These are phyloP conservation scores for Mnemiopsis leidyi DNA, from an alignment of 37 sponge, comb jelly and placozoan species.

Conservation along the genomic window DNA sequence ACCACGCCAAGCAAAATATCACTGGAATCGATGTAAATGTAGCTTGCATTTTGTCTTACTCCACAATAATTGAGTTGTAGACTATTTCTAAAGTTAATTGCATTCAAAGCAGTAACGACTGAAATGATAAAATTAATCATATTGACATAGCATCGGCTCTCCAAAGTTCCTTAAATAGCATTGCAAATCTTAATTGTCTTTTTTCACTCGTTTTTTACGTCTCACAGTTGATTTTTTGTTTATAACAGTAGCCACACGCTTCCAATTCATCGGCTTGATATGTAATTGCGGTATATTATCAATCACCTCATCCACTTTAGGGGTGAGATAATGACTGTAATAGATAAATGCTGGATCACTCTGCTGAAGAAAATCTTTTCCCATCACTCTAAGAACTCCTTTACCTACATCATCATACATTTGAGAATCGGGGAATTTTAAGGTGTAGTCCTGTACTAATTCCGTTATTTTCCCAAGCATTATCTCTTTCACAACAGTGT, in stretches of 20 bases:
- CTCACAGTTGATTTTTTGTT: neutral
- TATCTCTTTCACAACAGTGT: conserved; percentile 3
- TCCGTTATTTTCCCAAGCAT: neutral
- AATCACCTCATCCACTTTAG: neutral
- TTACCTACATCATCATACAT: conserved; percentile 7
- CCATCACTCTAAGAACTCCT: neutral
- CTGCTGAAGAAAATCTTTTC: conserved; percentile 11
- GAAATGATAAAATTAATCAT: neutral
- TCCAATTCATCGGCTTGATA: neutral
- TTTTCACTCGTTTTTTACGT: neutral
- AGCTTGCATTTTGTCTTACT: neutral
- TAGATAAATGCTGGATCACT: neutral
- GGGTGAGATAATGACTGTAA: conserved; percentile 27
- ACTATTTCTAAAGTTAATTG: neutral
- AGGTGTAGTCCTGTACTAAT: neutral
- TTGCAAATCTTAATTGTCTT: neutral
- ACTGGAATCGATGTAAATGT: neutral
- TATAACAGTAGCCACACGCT: neutral
- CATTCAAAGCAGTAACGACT: neutral
- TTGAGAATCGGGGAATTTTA: neutral
- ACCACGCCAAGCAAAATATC: neutral
- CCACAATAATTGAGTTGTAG: neutral
- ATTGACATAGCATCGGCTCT: neutral
- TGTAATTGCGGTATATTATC: neutral
- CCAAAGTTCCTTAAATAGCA: neutral